Evolutionary conservation across 2,113 vertebrate species (phyloP).

Genomic region (Phodopus roborovskii): DNA sequence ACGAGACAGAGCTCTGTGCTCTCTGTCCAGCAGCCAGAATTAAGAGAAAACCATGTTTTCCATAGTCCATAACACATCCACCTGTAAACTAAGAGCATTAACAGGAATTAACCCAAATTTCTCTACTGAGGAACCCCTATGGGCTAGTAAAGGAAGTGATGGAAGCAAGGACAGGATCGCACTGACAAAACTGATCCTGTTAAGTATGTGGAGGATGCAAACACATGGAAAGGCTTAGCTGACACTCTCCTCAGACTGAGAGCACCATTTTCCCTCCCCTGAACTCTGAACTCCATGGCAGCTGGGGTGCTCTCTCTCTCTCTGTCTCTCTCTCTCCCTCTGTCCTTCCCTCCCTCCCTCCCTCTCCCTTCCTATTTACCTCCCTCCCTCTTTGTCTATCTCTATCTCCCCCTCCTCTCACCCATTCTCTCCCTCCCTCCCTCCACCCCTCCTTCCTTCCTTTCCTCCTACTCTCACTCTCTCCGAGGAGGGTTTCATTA

Average conservation of each 20-base stretch:
- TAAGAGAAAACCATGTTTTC: not conserved
- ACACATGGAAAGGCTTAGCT: not conserved
- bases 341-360: not conserved
- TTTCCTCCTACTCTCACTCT: not conserved
- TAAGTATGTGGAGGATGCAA: conserved; percentile 2
- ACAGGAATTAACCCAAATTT: not conserved
- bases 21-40: not conserved
- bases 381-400: not conserved
- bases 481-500: not conserved
- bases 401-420: not conserved
- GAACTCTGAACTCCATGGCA: not conserved
- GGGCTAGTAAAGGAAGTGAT: not conserved
- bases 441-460: not conserved
- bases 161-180: not conserved
- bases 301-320: not conserved
- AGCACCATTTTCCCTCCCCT: not conserved
- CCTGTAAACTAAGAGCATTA: conserved; percentile 49
- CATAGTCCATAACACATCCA: not conserved
- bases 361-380: too few species aligned
- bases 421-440: not conserved
- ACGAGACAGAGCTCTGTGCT: too few species aligned
- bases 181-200: not conserved
- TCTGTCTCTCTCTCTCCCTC: not conserved
- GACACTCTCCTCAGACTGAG: not conserved
- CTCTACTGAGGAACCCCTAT: not conserved